Conservation (phyloP, 1,140 invertebrate species). For the Dysdera silvatica region DNA sequence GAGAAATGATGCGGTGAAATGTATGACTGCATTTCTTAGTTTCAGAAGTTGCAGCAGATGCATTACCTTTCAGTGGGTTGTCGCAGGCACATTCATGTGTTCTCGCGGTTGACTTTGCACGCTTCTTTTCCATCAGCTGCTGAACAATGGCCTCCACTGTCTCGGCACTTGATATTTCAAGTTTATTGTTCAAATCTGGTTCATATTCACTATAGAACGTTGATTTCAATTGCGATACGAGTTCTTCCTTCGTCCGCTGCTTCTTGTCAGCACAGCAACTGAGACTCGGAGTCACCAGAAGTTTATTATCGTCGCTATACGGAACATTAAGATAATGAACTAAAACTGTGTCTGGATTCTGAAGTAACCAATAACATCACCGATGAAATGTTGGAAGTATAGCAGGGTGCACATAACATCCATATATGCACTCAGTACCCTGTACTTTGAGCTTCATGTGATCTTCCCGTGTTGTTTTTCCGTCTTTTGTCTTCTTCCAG, state of each 20-base stretch:
- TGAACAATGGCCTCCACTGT: constrained; percentile 78
- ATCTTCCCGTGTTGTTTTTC: constrained; percentile 93
- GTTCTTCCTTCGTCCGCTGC: constrained; percentile 94
- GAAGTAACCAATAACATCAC: constrained; percentile 83
- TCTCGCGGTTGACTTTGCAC: constrained; percentile 40
- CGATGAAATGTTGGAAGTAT: constrained; percentile 94
- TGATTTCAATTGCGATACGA: constrained; percentile 90
- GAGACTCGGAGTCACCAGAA: constrained; percentile 81
- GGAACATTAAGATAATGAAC: constrained; percentile 97
- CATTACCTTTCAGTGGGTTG: constrained; percentile 20
- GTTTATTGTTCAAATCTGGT: constrained; percentile 70
- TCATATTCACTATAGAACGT: constrained; percentile 90
- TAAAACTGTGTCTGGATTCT: constrained; percentile 96
- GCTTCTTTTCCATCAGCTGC: constrained; percentile 78
- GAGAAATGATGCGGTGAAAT: constrained; percentile 36
- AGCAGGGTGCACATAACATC: constrained; percentile 94
- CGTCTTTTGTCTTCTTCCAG: constrained; percentile 96
- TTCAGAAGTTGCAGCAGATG: constrained; percentile 11
- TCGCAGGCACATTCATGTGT: constrained; percentile 36
- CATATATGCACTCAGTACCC: constrained; percentile 92
- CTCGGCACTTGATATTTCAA: constrained; percentile 69
- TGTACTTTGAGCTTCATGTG: constrained; percentile 98
- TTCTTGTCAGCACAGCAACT: constrained; percentile 90
- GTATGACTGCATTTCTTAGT: constrained; percentile 35
- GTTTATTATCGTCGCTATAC: constrained; percentile 88